Conservation (phyloP, 1,140 invertebrate genomes). For the Vanessa atalanta region DNA sequence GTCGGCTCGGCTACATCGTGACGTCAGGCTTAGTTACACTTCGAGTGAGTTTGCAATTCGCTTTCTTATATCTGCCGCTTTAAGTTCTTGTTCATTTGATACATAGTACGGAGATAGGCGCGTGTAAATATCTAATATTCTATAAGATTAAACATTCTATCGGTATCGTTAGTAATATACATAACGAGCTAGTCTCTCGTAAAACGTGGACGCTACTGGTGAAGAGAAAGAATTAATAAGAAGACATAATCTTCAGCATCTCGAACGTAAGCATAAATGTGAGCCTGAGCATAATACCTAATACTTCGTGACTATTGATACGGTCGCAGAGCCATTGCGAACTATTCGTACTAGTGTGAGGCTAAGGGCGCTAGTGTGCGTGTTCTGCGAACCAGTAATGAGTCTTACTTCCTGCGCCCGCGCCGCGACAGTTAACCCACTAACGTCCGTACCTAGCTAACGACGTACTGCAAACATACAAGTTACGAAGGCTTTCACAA, state of each 20-base stretch:
- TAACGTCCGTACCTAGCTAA: slow-evolving; percentile 14
- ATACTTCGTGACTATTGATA: background rate
- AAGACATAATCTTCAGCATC: background rate
- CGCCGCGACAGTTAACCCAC: slow-evolving; percentile 25
- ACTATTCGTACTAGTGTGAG: background rate
- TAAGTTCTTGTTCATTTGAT: too few relatives aligned
- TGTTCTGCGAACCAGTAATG: slow-evolving; percentile 29
- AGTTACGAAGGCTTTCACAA: background rate
- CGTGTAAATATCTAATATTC: too few relatives aligned
- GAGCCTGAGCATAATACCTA: background rate
- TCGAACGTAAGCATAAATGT: slow-evolving; percentile 1
- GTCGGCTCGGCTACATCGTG: background rate
- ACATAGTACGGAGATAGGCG: too few relatives aligned
- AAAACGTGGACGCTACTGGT: background rate
- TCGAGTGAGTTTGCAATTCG: too few relatives aligned
- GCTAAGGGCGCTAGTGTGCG: slow-evolving; percentile 10
- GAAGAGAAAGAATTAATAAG: background rate
- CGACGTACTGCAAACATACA: background rate
- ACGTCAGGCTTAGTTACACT: background rate
- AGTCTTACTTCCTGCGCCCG: slow-evolving; percentile 28
- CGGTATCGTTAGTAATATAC: too few relatives aligned
- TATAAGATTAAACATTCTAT: too few relatives aligned
- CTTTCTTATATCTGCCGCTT: too few relatives aligned
- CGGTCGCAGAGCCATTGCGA: slow-evolving; percentile 1
- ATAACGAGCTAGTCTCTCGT: too few relatives aligned